Conservation (phyloP, 1,140 invertebrate genomes). For the Oncopeltus fasciatus region DNA sequence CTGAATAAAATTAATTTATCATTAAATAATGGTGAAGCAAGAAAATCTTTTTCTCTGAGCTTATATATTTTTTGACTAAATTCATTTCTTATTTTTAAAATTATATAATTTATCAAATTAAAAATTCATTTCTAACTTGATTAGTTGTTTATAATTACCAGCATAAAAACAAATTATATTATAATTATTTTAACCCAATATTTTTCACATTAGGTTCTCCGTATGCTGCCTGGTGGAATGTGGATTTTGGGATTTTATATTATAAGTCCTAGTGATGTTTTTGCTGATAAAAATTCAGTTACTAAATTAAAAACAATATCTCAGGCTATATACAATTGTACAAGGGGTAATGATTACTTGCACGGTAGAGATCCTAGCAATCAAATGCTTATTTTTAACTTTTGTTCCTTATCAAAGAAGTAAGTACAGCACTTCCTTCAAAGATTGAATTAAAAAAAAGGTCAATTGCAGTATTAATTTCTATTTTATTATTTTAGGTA, state of each 20-base stretch:
- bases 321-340: not conserved
- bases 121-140: too few relatives aligned
- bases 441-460: not conserved
- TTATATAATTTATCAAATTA: too few relatives aligned
- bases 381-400: not conserved
- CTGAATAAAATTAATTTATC: too few relatives aligned
- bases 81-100: too few relatives aligned
- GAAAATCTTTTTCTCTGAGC: too few relatives aligned
- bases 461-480: not conserved
- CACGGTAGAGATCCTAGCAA: not conserved
- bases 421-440: not conserved
- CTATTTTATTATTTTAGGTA: not conserved
- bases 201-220: not conserved
- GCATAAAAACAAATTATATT: not conserved
- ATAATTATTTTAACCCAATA: not conserved
- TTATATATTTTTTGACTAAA: too few relatives aligned
- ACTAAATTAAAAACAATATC: not conserved
- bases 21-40: too few relatives aligned
- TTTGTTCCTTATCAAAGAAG: not conserved
- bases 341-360: not conserved
- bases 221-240: not conserved
- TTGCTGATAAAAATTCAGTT: not conserved
- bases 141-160: too few relatives aligned
- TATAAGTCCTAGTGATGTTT: not conserved
- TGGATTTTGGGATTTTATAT: not conserved